Conservation (phyloP, 2,113 vertebrate species). For the Budorcas taxicolor region DNA sequence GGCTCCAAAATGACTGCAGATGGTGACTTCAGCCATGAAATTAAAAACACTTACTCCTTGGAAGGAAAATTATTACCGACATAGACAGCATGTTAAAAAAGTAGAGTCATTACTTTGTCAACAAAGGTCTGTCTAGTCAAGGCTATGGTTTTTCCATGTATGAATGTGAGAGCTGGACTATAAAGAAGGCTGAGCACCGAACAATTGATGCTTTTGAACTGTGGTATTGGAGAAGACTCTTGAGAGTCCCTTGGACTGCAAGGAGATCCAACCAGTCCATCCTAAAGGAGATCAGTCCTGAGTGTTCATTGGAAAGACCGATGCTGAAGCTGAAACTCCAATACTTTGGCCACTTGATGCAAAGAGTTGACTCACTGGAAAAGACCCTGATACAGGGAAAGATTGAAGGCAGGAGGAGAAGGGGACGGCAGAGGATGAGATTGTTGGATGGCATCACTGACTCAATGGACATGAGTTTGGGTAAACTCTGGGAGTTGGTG, state of each 20-base stretch:
- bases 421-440: rapidly evolving
- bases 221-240: background rate
- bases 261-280: background rate
- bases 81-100: background rate
- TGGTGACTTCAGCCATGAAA: background rate
- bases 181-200: background rate
- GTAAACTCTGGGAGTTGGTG: background rate
- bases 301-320: background rate
- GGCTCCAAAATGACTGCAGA: background rate
- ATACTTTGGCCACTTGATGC: background rate
- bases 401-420: background rate
- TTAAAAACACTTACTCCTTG: background rate
- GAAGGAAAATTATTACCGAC: background rate
- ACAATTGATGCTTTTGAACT: background rate
- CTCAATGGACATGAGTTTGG: background rate
- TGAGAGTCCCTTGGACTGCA: background rate
- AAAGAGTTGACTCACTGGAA: background rate
- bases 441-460: background rate
- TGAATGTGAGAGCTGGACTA: background rate
- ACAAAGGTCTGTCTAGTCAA: background rate
- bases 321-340: background rate
- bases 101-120: background rate
- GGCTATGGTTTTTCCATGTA: background rate
- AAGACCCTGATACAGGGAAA: background rate
- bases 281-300: background rate